These are phyloP conservation scores for Enteromius unitaeniatus DNA, from an alignment of 2,797 vertebrate genomes.

Conservation along the genomic window DNA sequence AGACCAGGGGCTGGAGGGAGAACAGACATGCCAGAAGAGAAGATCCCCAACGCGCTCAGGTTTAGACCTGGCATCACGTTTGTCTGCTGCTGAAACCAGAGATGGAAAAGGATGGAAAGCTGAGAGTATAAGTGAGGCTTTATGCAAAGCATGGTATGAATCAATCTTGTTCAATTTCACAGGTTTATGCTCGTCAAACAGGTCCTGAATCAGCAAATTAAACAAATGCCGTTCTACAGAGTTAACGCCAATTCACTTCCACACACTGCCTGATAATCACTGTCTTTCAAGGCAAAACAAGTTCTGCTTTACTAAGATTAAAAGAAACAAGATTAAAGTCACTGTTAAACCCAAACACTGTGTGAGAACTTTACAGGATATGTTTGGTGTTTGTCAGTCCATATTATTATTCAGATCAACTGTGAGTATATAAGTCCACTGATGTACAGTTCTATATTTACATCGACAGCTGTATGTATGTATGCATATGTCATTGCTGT, in stretches of 20 bases:
- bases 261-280: conserved; percentile 4
- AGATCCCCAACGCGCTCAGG: conserved; percentile 93
- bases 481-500: neutral
- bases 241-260: neutral
- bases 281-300: neutral
- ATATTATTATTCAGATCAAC: neutral
- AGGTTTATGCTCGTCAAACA: neutral
- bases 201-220: neutral
- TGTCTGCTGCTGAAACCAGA: conserved; percentile 86
- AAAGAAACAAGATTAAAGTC: conserved; percentile 11
- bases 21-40: conserved; percentile 89
- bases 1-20: conserved; percentile 82
- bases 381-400: neutral
- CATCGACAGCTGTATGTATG: neutral
- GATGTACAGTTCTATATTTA: neutral
- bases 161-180: neutral
- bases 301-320: conserved; percentile 4
- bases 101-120: neutral
- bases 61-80: conserved; percentile 94
- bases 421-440: neutral
- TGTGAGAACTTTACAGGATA: neutral
- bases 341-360: neutral
- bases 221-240: neutral
- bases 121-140: neutral
- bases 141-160: neutral